Evolutionary conservation across 2,797 vertebrate genomes (phyloP), one percentile per base, ranked within the genome.

Genomic region (Sylvia borin): DNA sequence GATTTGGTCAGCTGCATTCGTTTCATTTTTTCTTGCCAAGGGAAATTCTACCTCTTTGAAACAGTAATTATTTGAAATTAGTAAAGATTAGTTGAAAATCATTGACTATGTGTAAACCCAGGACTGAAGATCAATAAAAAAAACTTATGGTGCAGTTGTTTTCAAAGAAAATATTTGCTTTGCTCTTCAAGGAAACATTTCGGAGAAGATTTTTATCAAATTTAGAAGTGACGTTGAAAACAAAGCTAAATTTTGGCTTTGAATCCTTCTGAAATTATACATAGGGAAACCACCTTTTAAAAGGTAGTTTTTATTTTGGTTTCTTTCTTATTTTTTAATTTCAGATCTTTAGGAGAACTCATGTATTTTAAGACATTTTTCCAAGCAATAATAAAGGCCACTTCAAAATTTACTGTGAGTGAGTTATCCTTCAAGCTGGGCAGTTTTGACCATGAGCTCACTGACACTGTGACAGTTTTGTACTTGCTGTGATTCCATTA

Each of bases 401-500:
- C 27, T 53, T 90, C 10, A 74, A 61, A 91, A 85, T 93, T 70
- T 55, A 48, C 79, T 58, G 65, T 58, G 76, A 85, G 75, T 70
- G 61, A 78, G 32, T 71, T 92, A 85, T 68, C 75, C 62, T 93
- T 88, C 91, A 94, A 95, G 42, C 55, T 76, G 26, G 51, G 40
- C 8, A 65, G 18, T 74, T 86, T 50, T 64, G 60, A 70, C 83
- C 51, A 66, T 26, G 68, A 91, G 42, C 65, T 83, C 80, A 57
- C 17, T 71, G 72, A 67, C 51, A 85, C 13, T 31, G 65, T 38
- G 53, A 80, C 32, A 80, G 61, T 58, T 91, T 73, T 88, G 42
- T 85, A 7, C 76, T 55, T 45, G 29, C 79, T 64, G 42, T 92
- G 76, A 94, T 96, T 96, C 91, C 54, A 79, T 86, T 95, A 95